Base-by-base conservation (phyloP, 2,888 invertebrate genomes). In the Linyphia triangularis region DNA sequence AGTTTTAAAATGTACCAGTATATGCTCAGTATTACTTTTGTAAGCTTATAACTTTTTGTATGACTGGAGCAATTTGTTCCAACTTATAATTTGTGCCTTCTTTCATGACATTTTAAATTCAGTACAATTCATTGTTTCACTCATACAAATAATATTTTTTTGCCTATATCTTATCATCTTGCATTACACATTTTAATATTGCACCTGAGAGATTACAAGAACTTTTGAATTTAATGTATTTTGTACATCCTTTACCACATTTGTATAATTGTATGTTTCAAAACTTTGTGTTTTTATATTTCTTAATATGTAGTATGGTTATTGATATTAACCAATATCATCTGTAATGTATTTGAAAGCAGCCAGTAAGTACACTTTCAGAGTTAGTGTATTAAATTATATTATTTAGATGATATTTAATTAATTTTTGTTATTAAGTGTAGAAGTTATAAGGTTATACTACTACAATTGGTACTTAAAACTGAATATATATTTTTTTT, bases 81-180 rank as follows among this genome's bases (percentile, higher is more conserved):
- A 37, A 22, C 43, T 59, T 75, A 65, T 83, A 33, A 57, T 83
- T 83, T 83, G 83, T 83, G 83, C 73, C 83, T 83, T 83, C n/a
- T 77, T 51, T 73, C 57, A 61, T 82, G 73, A 51, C 61, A 30
- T 37, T 61, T 37, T 75, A 30, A 33, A 13, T 67, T 30, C 22
- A 67, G 40, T 61, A 22, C 22, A 77, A 22, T 63, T 57, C 61
- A 63, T 63, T 63, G n/a, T 40, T 37, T 24, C 61, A 40, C 37
- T 63, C 22, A 19, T 73, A 57, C 61, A 24, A 37, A 40, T 24
- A 37, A 24, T 33, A 40, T 22, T 5, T 16, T n/a, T 51, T 51
- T 51, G n/a, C 16, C 0, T 16, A 13, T n/a, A 57, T 43, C 16
- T 73, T 73, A 59, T 59, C 73, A 59, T 19, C 33, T 63, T 77